Evolutionary conservation across 1,140 invertebrate species (phyloP), one percentile per base, ranked within the genome.

Genomic region (Aleiodes sp.): DNA sequence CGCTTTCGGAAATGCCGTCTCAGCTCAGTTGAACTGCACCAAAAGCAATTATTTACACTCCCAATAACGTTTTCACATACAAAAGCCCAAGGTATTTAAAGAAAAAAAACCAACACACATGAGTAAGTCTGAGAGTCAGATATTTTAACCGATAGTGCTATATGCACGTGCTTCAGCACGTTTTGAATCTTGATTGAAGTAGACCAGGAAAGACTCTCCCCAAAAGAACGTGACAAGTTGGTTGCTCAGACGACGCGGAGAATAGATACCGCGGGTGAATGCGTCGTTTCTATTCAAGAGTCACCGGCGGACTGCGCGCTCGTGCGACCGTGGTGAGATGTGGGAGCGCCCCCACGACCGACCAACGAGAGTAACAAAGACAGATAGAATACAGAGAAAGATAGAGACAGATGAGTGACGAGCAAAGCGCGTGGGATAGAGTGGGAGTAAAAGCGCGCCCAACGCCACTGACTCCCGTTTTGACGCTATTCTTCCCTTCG

Each of bases 271-370:
- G 16, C 66, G 31, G 46, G 9, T 12, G 66, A 72, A 63, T 75
- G 57, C 75, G 76, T 80, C 79, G 62, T 70, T 78, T 76, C 76
- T 75, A 76, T 78, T 71, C 76, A 80, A 80, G 77, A 82, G 82
- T 81, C 77, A 80, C 79, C 81, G 80, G 81, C 78, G 74, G 77
- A 84, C 82, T 84, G 81, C 77, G 76, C 78, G 80, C 74, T 75
- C 74, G 60, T 61, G 68, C 75, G 73, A 73, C 63, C 69, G 65
- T 73, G 69, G 70, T 70, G 73, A 76, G 74, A 74, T 74, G 72
- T 78, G 78, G 60, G 57, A 62, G 57, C 31, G 69, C 29, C 41
- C 67, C 57, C 68, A 16, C n/a, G 31, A 19, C 52, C 35, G 26
- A 56, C 21, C 61, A 52, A 33, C 33, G 41, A 65, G n/a, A 41